phyloP scores from a whole-genome alignment of 2,888 invertebrate species.

The Neoitamus cyanurus region DNA sequence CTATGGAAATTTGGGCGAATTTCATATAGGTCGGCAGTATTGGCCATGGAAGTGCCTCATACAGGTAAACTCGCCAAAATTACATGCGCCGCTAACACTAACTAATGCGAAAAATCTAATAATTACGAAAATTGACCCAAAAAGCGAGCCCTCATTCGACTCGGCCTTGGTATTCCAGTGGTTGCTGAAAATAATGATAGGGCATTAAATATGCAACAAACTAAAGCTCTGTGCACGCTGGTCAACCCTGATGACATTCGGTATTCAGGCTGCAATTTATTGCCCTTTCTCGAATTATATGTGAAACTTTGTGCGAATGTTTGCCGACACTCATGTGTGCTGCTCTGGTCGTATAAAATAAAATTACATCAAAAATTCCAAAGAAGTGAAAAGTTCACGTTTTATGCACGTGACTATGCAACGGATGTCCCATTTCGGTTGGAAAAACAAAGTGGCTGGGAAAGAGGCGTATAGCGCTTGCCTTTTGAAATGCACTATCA shows the following conservation, averaged over 20 bases:
- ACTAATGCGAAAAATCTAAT: background rate
- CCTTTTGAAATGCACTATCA: background rate
- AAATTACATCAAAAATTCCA: background rate
- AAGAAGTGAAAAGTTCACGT: background rate
- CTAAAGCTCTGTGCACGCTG: background rate
- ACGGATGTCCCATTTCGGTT: background rate
- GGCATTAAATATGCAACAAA: background rate
- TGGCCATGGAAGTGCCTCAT: background rate
- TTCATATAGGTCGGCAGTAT: background rate
- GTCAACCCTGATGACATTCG: background rate
- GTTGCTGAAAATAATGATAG: background rate
- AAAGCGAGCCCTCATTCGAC: background rate
- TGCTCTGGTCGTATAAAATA: background rate
- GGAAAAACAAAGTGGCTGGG: background rate
- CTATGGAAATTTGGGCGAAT: background rate
- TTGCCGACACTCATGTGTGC: background rate
- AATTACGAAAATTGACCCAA: background rate
- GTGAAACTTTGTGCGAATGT: background rate
- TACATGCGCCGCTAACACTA: background rate
- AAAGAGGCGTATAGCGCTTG: background rate
- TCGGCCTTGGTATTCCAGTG: background rate
- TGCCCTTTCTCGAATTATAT: background rate
- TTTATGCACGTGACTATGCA: background rate
- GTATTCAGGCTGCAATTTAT: background rate
- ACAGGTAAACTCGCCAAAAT: background rate